Evolutionary conservation across 2,797 vertebrate species (phyloP).

Genomic region (Megaceryle alcyon): DNA sequence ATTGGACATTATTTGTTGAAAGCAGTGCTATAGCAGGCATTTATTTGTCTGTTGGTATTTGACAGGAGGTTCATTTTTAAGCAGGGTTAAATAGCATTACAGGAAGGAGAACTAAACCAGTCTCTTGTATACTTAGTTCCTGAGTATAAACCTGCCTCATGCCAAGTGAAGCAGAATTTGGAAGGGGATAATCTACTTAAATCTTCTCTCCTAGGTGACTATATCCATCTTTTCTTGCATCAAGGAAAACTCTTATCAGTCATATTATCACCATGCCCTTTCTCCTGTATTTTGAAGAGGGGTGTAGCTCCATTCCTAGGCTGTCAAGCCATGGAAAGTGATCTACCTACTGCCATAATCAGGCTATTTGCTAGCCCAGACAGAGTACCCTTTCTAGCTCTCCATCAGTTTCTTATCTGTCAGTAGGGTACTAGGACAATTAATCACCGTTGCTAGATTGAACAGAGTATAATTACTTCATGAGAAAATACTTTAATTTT

Average conservation of each 20-base stretch:
- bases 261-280: not conserved
- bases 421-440: not conserved
- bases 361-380: not conserved
- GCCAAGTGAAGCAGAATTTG: not conserved
- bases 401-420: not conserved
- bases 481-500: not conserved
- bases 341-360: not conserved
- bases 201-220: not conserved
- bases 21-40: not conserved
- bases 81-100: not conserved
- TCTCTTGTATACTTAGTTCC: not conserved
- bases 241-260: not conserved
- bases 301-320: fast-evolving
- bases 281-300: not conserved
- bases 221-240: not conserved
- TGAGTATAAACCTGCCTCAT: not conserved
- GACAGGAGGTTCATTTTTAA: not conserved
- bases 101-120: not conserved
- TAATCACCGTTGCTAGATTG: not conserved
- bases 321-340: not conserved
- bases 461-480: not conserved
- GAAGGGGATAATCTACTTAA: not conserved
- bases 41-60: not conserved
- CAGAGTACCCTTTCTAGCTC: not conserved
- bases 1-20: not conserved